Evolutionary conservation across 2,888 invertebrate species (phyloP).

Genomic region (Drosophila melanosoma): DNA sequence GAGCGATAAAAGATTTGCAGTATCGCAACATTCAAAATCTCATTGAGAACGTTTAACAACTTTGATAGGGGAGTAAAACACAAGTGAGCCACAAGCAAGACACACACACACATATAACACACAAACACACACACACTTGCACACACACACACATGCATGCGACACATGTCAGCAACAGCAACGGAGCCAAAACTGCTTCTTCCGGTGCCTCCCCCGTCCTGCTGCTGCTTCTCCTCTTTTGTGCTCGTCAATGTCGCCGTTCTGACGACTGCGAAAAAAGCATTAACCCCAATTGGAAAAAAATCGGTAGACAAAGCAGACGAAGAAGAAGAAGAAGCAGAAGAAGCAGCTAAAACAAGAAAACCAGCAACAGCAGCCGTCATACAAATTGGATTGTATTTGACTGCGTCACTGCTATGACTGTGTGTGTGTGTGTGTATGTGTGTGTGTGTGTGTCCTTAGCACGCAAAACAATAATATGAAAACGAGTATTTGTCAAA

Average conservation of each 20-base stretch:
- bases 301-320: constrained; percentile 34
- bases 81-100: constrained; percentile 45
- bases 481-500: constrained; percentile 29
- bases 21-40: constrained; percentile 76
- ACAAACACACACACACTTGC: background rate
- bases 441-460: constrained; percentile 21
- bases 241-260: constrained; percentile 66
- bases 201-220: background rate
- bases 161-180: constrained; percentile 63
- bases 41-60: constrained; percentile 78
- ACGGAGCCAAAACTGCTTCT: constrained; percentile 24
- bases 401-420: constrained; percentile 1
- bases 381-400: constrained; percentile 45
- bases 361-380: constrained; percentile 26
- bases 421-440: constrained; percentile 16
- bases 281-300: constrained; percentile 81
- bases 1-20: constrained; percentile 61
- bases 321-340: background rate
- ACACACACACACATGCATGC: constrained; percentile 4
- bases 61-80: constrained; percentile 45
- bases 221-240: constrained; percentile 19
- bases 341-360: constrained; percentile 17
- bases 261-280: constrained; percentile 73
- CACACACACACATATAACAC: constrained; percentile 7
- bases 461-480: constrained; percentile 51